A percentile compares a stretch with the other conserved stretches of the same genome.
Evolutionary conservation across 2,113 vertebrate species (phyloP).

Genomic region (Montifringilla adamsi): DNA sequence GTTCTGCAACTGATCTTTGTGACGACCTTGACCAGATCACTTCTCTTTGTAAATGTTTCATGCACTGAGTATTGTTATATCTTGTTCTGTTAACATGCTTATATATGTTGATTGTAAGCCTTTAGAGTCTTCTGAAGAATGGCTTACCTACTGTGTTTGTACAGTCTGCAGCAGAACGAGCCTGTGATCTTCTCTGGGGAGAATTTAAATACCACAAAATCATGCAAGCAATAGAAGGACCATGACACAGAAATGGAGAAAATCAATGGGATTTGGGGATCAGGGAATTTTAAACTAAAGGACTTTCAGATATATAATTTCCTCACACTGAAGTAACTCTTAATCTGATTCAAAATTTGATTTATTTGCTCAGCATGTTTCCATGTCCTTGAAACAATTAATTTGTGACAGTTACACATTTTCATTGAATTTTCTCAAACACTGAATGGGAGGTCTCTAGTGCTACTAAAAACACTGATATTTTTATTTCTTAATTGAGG

Average conservation of each 20-base stretch:
- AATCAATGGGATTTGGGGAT: slow-evolving; percentile 33
- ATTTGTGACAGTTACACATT: not conserved
- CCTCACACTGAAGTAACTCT: not conserved
- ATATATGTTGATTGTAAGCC: not conserved
- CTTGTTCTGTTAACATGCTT: not conserved
- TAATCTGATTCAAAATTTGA: not conserved
- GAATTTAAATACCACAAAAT: slow-evolving; percentile 37
- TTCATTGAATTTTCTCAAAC: not conserved
- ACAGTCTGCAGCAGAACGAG: not conserved
- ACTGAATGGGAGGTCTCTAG: not conserved
- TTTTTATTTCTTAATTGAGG: not conserved
- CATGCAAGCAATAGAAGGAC: slow-evolving; percentile 4
- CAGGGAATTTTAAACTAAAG: slow-evolving; percentile 14
- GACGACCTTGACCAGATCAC: not conserved
- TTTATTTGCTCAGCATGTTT: not conserved
- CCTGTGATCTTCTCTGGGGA: not conserved
- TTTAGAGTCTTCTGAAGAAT: not conserved
- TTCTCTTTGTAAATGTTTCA: not conserved
- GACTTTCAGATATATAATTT: not conserved
- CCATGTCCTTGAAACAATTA: not conserved
- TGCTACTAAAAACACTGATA: not conserved
- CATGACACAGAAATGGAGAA: not conserved
- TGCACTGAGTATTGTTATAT: not conserved
- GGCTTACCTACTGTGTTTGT: not conserved
- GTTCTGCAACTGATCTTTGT: not conserved